These are phyloP conservation scores for Anastatus disparis DNA, from an alignment of 1,140 invertebrate genomes.

Conservation along the genomic window DNA sequence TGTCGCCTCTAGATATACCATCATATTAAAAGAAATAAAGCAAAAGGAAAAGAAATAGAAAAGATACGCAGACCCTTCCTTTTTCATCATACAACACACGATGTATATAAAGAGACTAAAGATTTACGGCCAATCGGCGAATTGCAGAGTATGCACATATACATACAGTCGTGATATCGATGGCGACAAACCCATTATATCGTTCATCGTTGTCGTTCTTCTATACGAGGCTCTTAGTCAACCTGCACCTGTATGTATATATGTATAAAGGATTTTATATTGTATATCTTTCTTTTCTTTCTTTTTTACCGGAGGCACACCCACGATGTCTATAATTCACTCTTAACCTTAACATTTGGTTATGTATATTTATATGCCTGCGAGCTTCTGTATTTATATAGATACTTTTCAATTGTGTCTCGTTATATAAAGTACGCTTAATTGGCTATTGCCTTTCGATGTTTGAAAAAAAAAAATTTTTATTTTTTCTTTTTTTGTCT, in stretches of 20 bases:
- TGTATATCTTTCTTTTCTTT: conserved; percentile 1
- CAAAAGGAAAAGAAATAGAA: neutral
- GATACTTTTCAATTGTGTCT: too few species aligned
- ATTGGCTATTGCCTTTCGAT: too few species aligned
- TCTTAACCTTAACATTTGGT: too few species aligned
- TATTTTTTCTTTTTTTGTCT: too few species aligned
- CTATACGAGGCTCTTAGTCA: conserved; percentile 10
- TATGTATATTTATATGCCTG: neutral
- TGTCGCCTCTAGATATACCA: too few species aligned
- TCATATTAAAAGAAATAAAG: too few species aligned
- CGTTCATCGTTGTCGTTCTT: conserved; percentile 9
- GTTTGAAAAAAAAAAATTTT: too few species aligned
- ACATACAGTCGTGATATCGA: conserved; percentile 19
- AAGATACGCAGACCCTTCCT: conserved; percentile 6
- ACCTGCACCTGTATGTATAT: neutral
- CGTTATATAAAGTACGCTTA: too few species aligned
- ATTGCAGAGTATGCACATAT: conserved; percentile 42
- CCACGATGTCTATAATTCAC: conserved; percentile 40
- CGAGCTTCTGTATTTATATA: too few species aligned
- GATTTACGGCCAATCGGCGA: conserved; percentile 59
- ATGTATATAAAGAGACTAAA: conserved; percentile 44
- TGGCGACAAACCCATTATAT: conserved; percentile 37
- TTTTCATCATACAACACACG: conserved; percentile 37
- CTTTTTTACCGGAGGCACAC: conserved; percentile 31
- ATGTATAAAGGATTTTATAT: neutral